Percentiles rank a stretch among this genome's conserved stretches.
Conservation (phyloP, 2,113 vertebrate genomes). For the Rhinoptilus africanus region DNA sequence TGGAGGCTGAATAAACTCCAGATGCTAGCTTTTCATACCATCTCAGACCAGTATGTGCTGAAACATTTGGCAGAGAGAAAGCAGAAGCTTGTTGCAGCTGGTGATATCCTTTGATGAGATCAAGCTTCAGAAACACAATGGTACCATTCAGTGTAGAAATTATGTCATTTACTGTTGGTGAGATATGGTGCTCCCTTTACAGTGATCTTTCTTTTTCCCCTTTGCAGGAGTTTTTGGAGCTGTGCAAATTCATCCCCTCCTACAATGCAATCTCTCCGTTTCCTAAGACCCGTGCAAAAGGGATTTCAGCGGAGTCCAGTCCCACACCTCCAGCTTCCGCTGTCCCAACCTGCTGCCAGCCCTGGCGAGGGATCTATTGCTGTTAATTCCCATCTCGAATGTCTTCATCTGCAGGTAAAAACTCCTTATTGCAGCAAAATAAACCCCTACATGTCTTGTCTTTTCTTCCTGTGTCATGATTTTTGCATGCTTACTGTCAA, state of each 20-base stretch:
- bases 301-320: not conserved
- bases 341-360: not conserved
- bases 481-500: not conserved
- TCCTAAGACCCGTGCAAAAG: not conserved
- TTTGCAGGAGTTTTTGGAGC: not conserved
- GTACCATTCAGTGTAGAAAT: slow-evolving; percentile 16
- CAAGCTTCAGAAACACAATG: slow-evolving; percentile 19
- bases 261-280: not conserved
- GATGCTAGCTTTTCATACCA: slow-evolving; percentile 34
- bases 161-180: not conserved
- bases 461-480: not conserved
- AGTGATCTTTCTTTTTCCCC: not conserved
- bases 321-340: not conserved
- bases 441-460: accelerated
- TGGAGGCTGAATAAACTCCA: slow-evolving; percentile 60
- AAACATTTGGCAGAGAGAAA: slow-evolving; percentile 29
- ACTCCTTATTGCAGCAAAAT: not conserved
- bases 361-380: accelerated
- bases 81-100: slow-evolving; percentile 31
- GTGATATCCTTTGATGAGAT: slow-evolving; percentile 37
- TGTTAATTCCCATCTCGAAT: accelerated
- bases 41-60: not conserved
- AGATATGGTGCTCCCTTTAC: not conserved
- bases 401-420: not conserved
- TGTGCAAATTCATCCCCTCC: not conserved